Evolutionary conservation across 2,113 vertebrate genomes (phyloP).

Genomic region (Brachyistius frenatus): DNA sequence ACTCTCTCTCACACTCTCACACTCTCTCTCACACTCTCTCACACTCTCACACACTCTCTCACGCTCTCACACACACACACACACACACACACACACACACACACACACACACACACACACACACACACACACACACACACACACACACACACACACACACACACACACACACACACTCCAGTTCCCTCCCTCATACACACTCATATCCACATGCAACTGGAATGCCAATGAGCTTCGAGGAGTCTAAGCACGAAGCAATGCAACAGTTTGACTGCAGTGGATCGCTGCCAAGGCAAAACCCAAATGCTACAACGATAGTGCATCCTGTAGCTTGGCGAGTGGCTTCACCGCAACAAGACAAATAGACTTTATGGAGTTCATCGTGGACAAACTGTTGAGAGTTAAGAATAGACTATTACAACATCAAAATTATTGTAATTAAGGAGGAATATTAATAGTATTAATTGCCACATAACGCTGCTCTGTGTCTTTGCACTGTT

Average conservation of each 20-base stretch:
- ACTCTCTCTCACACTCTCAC: not conserved
- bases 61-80: not conserved
- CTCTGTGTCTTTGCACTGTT: not conserved
- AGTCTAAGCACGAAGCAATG: conserved; percentile 80
- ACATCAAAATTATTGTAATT: not conserved
- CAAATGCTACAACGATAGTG: conserved; percentile 39
- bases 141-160: not conserved
- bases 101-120: conserved; percentile 23
- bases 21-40: no score
- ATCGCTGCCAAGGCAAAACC: conserved; percentile 61
- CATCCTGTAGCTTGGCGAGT: conserved; percentile 9
- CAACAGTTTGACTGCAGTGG: conserved; percentile 83
- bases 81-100: conserved; percentile 12
- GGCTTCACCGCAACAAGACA: not conserved
- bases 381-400: not conserved
- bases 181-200: conserved; percentile 30
- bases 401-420: not conserved
- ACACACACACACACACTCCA: conserved; percentile 9
- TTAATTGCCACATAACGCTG: not conserved
- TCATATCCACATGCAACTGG: conserved; percentile 39
- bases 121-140: not conserved
- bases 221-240: conserved; percentile 72
- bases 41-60: no score
- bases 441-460: not conserved
- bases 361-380: not conserved